Evolutionary conservation across 2,113 vertebrate species (phyloP), one percentile per base, ranked within the genome.

Genomic region (Phylloscopus trochiloides): DNA sequence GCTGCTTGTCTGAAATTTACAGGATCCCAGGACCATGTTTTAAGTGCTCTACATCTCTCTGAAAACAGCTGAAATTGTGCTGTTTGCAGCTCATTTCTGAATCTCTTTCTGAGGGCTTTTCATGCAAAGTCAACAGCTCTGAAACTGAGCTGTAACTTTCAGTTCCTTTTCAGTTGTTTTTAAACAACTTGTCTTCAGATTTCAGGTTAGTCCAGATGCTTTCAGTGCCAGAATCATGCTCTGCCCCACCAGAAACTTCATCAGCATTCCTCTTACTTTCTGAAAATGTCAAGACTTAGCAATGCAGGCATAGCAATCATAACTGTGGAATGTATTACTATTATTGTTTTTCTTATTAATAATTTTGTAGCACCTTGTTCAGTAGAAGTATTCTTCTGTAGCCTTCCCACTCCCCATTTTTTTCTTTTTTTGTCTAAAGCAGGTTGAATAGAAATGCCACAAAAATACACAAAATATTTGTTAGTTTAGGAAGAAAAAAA

Each of bases 191-290:
- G 5, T 36, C 50, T 76, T 84, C 40, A 55, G 31, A 84, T 67
- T 86, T 94, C 89, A 91, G 70, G 52, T 91, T 86, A 47, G 54
- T 96, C 63, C n/a, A 84, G 72, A 82, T 76, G 31, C 17, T 92
- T 86, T 92, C 54, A 36, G 32, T 59, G 54, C 31, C 55, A 43
- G 42, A 83, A 70, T 72, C 45, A 82, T 3, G 5, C 15, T 68
- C 36, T 75, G 38, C 61, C 31, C 58, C 71, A 82, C 42, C 34
- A 90, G 61, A 75, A 40, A 63, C 21, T 86, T 63, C 9, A 6
- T 63, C 89, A 80, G 24, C 50, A 57, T 88, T 94, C 57, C 58
- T 96, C 3, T 22, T 65, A 17, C 7, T 67, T 67, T 84, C 76
- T 80, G 54, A 62, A 91, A 93, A 90, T 47, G 61, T 75, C 75